Percentiles rank a stretch among this genome's conserved stretches.
phyloP scores from a whole-genome alignment of 2,113 vertebrate genomes.

The Brachyistius frenatus region DNA sequence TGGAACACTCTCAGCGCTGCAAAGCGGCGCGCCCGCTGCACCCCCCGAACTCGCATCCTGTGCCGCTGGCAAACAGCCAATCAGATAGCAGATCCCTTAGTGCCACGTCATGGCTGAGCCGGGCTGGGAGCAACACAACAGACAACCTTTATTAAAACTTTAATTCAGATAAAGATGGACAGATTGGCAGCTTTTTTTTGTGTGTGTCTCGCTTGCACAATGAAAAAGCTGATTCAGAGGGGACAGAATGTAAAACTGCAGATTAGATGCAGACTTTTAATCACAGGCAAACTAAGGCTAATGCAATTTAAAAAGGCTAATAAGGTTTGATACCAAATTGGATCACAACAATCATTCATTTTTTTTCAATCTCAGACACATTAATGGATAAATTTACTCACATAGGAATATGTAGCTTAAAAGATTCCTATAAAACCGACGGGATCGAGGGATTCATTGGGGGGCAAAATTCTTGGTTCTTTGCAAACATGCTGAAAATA shows the following conservation, averaged over 20 bases:
- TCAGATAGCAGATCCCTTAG: conserved; percentile 41
- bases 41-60: neutral
- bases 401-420: no score
- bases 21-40: neutral
- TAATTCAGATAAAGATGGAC: neutral
- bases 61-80: conserved; percentile 52
- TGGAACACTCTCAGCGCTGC: conserved; percentile 51
- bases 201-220: neutral
- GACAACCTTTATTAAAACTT: conserved; percentile 35
- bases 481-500: no score
- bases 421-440: no score
- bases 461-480: no score
- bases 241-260: neutral
- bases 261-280: conserved; percentile 21
- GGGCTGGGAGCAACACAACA: conserved; percentile 9
- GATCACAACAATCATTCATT: no score
- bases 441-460: no score
- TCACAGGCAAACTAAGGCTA: conserved; percentile 1
- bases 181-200: neutral
- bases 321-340: neutral
- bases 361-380: no score
- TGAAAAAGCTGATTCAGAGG: neutral
- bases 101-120: conserved; percentile 21
- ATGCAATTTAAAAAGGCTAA: conserved; percentile 14
- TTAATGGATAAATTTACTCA: no score